Evolutionary conservation across 2,797 vertebrate genomes (phyloP), one percentile per base, ranked within the genome.

Genomic region (Catharus ustulatus): DNA sequence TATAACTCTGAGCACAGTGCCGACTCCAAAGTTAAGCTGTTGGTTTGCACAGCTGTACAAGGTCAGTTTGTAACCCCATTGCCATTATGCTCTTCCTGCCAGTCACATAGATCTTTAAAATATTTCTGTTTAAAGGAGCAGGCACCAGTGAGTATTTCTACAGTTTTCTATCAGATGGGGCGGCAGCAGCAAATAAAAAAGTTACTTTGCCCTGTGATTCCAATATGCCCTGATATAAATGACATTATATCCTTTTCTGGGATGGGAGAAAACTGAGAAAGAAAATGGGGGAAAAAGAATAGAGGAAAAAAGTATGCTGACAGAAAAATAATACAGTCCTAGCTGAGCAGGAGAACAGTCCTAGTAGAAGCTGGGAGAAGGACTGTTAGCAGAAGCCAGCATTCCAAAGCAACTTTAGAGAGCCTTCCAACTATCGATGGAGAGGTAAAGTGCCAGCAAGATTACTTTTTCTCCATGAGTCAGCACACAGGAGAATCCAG

Each of bases 1-100:
- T 95, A 45, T 85, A 87, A 96, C 90, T 4, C 36, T 93, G 68
- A 97, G 91, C 57, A 61, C 77, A 49, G 89, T 92, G 38, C 90
- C 85, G 0, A 2, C 8, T 59, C 94, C 93, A 24, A 96, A 97
- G 29, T 22, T 5, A 62, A 79, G 88, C 77, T 76, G 8, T 49
- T 19, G 49, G 38, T 36, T 36, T 63, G 66, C 94, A 96, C 87
- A 75, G 86, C 61, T 48, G 45, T 21, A 48, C 36, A 21, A 1
- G 4, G 42, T 68, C n/a, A 26, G 71, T 63, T 30, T 45, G 32
- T 78, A 97, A 93, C n/a, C 42, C 0, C 13, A n/a, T 4, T 24
- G 15, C 32, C 23, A 24, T 63, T 64, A n/a, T 66, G 12, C 12
- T 82, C 14, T 49, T 54, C 42, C 76, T 73, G 32, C 7, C 29